phyloP scores from a whole-genome alignment of 2,797 vertebrate species.

The Sebastiscus albofasciatus region DNA sequence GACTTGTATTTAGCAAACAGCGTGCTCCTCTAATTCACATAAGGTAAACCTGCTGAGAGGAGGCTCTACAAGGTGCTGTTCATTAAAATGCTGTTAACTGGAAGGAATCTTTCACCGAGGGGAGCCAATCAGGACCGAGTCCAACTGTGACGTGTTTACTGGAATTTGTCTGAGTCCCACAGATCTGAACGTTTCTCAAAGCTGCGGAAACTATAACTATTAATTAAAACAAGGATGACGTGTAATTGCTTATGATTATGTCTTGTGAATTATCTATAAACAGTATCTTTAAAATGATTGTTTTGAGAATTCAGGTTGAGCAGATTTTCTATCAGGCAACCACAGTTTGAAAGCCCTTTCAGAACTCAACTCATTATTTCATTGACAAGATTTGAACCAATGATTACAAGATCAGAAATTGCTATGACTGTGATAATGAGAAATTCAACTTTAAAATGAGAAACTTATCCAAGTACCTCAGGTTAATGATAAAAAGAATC shows the following conservation, averaged over 20 bases:
- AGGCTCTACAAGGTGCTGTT: slow-evolving; percentile 22
- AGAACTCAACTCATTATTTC: not conserved
- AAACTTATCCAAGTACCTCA: not conserved
- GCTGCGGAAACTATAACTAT: not conserved
- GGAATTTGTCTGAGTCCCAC: not conserved
- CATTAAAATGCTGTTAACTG: slow-evolving; percentile 53
- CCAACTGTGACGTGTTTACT: slow-evolving; percentile 27
- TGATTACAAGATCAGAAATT: not conserved
- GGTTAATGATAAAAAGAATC: not conserved
- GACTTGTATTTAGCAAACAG: slow-evolving; percentile 42
- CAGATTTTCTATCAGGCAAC: not conserved
- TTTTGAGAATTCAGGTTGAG: not conserved
- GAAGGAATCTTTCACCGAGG: slow-evolving; percentile 20
- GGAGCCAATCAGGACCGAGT: slow-evolving; percentile 25
- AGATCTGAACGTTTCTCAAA: not conserved
- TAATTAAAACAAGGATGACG: not conserved
- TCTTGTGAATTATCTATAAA: not conserved
- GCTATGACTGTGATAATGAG: not conserved
- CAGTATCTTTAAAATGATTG: not conserved
- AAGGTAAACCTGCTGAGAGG: slow-evolving; percentile 51
- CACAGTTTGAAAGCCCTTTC: not conserved
- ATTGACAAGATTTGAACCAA: not conserved
- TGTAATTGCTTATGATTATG: not conserved
- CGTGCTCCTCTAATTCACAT: slow-evolving; percentile 37
- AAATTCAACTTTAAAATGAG: not conserved